Evolutionary conservation across 2,113 vertebrate genomes (phyloP), one percentile per base, ranked within the genome.

Genomic region (Phoxinus phoxinus): DNA sequence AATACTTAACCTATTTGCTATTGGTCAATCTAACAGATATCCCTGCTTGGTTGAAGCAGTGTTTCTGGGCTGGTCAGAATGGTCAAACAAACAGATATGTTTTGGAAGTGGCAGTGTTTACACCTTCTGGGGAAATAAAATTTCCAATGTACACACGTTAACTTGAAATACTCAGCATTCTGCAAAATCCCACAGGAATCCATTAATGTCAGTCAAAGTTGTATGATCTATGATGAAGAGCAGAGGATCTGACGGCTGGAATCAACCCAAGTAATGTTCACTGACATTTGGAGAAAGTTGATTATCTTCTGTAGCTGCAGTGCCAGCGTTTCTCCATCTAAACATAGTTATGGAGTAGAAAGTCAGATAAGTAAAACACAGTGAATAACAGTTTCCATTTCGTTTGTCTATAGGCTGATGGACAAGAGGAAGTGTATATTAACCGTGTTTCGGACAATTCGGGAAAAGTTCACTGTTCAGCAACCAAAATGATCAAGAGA

Each of bases 161-260:
- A 90, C 84, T 83, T 89, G n/a, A 17, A 88, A n/a, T 80, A 91
- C 89, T 94, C 92, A 90, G 90, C 92, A 75, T 74, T 91, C 87
- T 83, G 61, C 13, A n/a, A 15, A 6, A 61, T 71, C 73, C 27
- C 69, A 79, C 10, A 80, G 78, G 81, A 85, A 90, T 87, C 53
- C 71, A 81, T 88, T 59, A 86, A 53, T 76, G 72, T 85, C 89
- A 87, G 61, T 87, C 58, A 79, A 73, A 67, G 59, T 27, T 59
- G 9, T 41, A 63, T 85, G 86, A 86, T 84, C 78, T 80, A 88
- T 86, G 77, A 86, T 35, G 44, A 61, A 48, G n/a, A 61, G 63
- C 77, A 83, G 23, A 35, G 37, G 32, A 72, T 27, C 72, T 65
- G 81, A 85, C 65, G 59, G 83, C 85, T 91, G 90, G 90, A 91